phyloP scores from a whole-genome alignment of 1,140 invertebrate genomes.

The Caenorhabditis tropicalis region DNA sequence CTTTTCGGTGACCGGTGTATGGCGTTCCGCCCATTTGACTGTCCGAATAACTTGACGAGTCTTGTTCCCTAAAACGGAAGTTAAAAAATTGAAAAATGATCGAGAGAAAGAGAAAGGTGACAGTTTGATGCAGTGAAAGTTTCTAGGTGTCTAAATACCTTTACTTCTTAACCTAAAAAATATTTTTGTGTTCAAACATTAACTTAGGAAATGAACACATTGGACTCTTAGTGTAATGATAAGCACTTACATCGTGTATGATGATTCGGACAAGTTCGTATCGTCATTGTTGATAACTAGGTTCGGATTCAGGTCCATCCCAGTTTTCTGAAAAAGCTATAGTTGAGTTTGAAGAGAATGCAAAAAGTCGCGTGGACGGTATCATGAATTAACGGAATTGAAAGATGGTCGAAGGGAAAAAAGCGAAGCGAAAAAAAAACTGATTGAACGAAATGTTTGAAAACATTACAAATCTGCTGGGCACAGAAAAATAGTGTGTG shows the following conservation, averaged over 20 bases:
- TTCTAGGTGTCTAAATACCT: too few species aligned
- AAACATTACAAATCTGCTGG: conserved; percentile 45
- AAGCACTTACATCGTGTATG: background rate
- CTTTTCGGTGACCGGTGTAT: background rate
- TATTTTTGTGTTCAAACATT: too few species aligned
- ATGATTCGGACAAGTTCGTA: conserved; percentile 1
- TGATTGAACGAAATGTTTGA: conserved; percentile 40
- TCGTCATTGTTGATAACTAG: conserved; percentile 34
- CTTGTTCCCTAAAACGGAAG: conserved; percentile 1
- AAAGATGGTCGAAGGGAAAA: background rate
- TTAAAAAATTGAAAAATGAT: background rate
- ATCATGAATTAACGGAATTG: background rate
- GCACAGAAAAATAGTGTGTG: conserved; percentile 21
- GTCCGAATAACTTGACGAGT: conserved; percentile 13
- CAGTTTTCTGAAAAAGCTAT: background rate
- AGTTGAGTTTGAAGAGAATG: too few species aligned
- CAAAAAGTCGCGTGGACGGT: background rate
- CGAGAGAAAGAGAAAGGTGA: too few species aligned
- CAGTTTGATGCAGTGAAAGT: too few species aligned
- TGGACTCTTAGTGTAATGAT: background rate
- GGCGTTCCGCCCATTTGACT: background rate
- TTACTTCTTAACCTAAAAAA: too few species aligned
- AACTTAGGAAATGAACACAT: too few species aligned
- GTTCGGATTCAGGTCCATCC: conserved; percentile 39
- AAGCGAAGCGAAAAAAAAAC: background rate